Conservation (phyloP, 2,888 invertebrate species). For the Xylota segnis region DNA sequence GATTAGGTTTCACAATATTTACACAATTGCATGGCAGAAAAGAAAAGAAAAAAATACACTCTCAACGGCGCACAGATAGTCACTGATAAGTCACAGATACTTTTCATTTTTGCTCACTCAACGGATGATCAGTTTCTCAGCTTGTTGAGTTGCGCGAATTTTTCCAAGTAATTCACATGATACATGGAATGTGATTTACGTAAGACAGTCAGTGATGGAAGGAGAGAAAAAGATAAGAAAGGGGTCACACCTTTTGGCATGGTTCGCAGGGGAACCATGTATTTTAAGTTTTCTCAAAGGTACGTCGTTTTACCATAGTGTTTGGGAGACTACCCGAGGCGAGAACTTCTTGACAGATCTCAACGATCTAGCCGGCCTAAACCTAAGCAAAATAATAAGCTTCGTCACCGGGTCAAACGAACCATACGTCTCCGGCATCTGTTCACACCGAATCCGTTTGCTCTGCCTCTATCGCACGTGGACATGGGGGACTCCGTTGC, state of each 20-base stretch:
- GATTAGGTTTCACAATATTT: constrained; percentile 41
- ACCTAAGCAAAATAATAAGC: too few species aligned
- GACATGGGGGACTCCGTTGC: too few species aligned
- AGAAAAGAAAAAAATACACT: neutral
- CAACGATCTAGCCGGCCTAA: too few species aligned
- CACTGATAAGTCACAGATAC: constrained; percentile 25
- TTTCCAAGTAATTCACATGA: constrained; percentile 30
- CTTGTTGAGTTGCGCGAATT: constrained; percentile 14
- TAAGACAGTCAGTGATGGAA: constrained; percentile 14
- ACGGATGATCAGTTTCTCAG: constrained; percentile 40
- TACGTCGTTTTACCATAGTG: too few species aligned
- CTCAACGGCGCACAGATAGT: constrained; percentile 4
- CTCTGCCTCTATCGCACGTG: too few species aligned
- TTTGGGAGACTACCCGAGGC: too few species aligned
- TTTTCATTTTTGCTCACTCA: constrained; percentile 16
- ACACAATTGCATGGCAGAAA: constrained; percentile 9
- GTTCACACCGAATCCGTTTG: too few species aligned
- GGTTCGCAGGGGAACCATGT: too few species aligned
- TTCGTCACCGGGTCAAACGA: too few species aligned
- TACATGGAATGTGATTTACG: constrained; percentile 15
- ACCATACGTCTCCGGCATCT: too few species aligned
- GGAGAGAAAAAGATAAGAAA: neutral
- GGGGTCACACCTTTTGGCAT: neutral
- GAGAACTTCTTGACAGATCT: too few species aligned
- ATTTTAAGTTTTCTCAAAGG: too few species aligned